Percentiles rank a stretch among this genome's conserved stretches.
Conservation (phyloP, 2,797 vertebrate species). For the Phyllotis vaccarum region DNA sequence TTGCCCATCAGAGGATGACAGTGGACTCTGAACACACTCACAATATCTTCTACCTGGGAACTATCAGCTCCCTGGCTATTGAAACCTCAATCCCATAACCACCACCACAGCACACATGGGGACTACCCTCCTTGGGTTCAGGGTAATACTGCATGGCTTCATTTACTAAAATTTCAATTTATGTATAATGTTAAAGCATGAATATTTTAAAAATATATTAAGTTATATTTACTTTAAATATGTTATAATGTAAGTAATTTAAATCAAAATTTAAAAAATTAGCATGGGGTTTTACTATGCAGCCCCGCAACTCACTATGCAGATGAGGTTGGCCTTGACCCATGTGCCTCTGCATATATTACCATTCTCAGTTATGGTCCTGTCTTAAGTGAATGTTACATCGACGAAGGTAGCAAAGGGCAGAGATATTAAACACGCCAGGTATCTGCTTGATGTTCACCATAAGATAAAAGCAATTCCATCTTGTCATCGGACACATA, state of each 20-base stretch:
- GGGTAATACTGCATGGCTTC: background rate
- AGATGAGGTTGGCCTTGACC: background rate
- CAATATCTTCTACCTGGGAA: background rate
- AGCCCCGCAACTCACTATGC: background rate
- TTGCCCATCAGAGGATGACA: background rate
- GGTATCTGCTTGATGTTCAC: background rate
- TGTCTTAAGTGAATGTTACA: background rate
- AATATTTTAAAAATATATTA: background rate
- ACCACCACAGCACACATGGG: background rate
- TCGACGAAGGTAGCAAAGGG: background rate
- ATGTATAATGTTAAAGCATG: background rate
- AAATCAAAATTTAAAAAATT: background rate
- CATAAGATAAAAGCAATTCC: background rate
- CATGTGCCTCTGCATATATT: background rate
- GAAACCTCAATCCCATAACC: background rate
- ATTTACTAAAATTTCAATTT: background rate
- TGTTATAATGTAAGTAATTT: background rate
- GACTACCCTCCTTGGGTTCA: background rate
- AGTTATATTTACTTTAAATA: slow-evolving; percentile 14
- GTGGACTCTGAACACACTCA: background rate
- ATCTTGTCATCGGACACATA: background rate
- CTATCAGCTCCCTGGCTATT: background rate
- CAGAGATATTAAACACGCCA: background rate
- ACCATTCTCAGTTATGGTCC: background rate
- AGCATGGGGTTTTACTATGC: background rate